Evolutionary conservation across 2,113 vertebrate genomes (phyloP).

Genomic region (Capricornis sumatraensis): DNA sequence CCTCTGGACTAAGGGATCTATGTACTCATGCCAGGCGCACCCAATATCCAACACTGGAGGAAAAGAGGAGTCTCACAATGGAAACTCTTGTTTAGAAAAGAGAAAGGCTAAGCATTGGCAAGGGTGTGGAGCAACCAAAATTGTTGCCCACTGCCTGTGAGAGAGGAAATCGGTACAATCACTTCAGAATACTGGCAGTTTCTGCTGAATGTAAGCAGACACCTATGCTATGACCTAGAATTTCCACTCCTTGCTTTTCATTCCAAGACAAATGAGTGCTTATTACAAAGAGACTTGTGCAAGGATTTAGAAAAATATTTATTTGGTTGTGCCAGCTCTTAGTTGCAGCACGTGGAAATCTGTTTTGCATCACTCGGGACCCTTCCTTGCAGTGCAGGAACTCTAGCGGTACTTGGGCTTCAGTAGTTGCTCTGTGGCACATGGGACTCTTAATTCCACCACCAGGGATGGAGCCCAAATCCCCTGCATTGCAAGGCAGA

Average conservation of each 20-base stretch:
- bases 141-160: background rate
- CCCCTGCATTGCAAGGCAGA: background rate
- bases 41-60: background rate
- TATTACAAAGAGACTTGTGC: background rate
- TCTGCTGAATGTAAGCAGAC: background rate
- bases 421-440: background rate
- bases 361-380: background rate
- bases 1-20: background rate
- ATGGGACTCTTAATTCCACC: background rate
- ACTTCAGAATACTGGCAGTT: background rate
- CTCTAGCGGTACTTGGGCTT: background rate
- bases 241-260: background rate
- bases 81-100: background rate
- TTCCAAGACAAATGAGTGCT: background rate
- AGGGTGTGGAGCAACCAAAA: background rate
- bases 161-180: background rate
- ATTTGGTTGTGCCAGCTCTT: background rate
- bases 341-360: fast-evolving
- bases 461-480: background rate
- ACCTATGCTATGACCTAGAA: background rate
- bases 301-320: background rate
- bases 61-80: background rate
- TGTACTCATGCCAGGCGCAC: background rate
- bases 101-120: background rate
- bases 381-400: background rate